Evolutionary conservation across 30 jellyfish, hydroid and myxozoan species (phyloP).

Genomic region (Pelagia noctiluca): DNA sequence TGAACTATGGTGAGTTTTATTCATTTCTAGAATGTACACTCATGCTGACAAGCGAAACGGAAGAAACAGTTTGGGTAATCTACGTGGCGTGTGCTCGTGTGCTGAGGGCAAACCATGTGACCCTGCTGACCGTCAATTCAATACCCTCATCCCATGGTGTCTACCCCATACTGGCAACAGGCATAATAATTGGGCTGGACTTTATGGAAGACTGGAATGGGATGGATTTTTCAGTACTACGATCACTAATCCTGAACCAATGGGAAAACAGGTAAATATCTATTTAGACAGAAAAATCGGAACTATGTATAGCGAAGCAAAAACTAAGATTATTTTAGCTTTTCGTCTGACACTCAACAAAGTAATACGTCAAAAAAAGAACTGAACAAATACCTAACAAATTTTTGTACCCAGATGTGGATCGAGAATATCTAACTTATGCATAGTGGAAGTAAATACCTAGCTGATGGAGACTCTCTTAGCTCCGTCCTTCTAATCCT

Average conservation of each 20-base stretch:
- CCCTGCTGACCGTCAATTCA: conserved; percentile 91
- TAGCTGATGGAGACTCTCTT: no score
- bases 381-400: no score
- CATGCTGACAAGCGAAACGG: conserved; percentile 93
- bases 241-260: conserved; percentile 97
- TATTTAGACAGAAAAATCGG: no score
- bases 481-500: no score
- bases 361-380: no score
- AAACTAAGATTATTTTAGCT: no score
- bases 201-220: conserved; percentile 98
- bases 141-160: conserved; percentile 97
- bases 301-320: no score
- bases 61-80: conserved; percentile 70
- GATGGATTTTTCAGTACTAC: conserved; percentile 97
- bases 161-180: conserved; percentile 96
- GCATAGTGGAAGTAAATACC: no score
- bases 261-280: conserved; percentile 97
- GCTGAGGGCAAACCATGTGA: conserved; percentile 93
- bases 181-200: conserved; percentile 97
- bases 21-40: conserved; percentile 69
- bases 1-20: neutral
- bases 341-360: no score
- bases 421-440: no score
- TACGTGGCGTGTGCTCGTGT: conserved; percentile 97
- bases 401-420: no score